phyloP scores from a whole-genome alignment of 92 coral and sea anemone genomes.

The Pocillopora grandis region DNA sequence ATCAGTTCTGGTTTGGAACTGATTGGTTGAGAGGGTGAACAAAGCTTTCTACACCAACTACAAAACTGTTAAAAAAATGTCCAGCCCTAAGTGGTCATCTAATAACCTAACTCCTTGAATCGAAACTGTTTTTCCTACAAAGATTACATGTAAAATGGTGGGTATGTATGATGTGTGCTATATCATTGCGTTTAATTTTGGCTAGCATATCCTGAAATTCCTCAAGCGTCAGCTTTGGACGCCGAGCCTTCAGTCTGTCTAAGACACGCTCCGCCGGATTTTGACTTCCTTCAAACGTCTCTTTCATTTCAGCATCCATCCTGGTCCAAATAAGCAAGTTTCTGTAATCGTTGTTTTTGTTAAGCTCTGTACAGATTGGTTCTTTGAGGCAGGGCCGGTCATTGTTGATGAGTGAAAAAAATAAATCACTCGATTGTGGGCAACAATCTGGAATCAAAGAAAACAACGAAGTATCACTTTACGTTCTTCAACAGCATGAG shows the following conservation, averaged over 20 bases:
- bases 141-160: constrained; percentile 27
- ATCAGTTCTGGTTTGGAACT: too few species aligned
- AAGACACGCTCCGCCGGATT: constrained; percentile 60
- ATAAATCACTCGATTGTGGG: constrained; percentile 51
- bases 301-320: constrained; percentile 1
- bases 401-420: constrained; percentile 52
- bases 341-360: constrained; percentile 15
- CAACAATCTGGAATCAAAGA: constrained; percentile 46
- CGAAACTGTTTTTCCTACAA: constrained; percentile 34
- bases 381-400: constrained; percentile 56
- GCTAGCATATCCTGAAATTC: constrained; percentile 43
- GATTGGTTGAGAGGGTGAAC: too few species aligned
- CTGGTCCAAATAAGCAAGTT: constrained; percentile 1
- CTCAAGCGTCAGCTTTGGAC: constrained; percentile 38
- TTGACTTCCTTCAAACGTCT: constrained; percentile 1
- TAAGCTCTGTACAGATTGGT: constrained; percentile 57
- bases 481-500: too few species aligned
- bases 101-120: background rate
- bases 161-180: constrained; percentile 7
- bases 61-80: background rate
- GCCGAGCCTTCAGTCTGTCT: constrained; percentile 42
- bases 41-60: too few species aligned
- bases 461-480: background rate
- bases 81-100: background rate
- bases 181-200: constrained; percentile 16